A percentile compares a stretch with the other conserved stretches of the same genome.
phyloP scores from a whole-genome alignment of 2,113 vertebrate genomes.

The Blennius ocellaris region DNA sequence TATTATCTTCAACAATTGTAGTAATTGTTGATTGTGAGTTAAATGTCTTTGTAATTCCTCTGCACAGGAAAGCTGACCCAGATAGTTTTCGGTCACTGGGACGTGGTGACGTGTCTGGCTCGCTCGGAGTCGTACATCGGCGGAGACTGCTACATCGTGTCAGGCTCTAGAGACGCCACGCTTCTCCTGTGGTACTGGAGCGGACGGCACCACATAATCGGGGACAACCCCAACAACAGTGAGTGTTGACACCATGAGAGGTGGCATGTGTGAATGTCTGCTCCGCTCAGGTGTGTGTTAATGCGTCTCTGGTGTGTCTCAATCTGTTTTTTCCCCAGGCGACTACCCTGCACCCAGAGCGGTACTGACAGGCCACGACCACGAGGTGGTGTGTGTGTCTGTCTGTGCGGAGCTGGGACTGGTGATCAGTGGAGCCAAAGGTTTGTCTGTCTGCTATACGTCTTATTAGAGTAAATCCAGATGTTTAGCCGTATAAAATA shows the following conservation, averaged over 20 bases:
- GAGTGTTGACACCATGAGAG: conserved; percentile 68
- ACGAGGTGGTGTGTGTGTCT: conserved; percentile 95
- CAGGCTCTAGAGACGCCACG: conserved; percentile 95
- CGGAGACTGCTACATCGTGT: conserved; percentile 98
- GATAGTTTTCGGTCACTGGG: conserved; percentile 99
- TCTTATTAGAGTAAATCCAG: not conserved
- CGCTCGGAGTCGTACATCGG: conserved; percentile 98
- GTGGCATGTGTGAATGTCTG: not conserved
- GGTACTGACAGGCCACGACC: conserved; percentile 96
- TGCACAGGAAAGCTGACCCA: conserved; percentile 92
- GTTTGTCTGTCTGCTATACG: conserved; percentile 76
- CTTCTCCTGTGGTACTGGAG: conserved; percentile 99
- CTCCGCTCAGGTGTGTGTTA: not conserved
- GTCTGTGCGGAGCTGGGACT: conserved; percentile 97
- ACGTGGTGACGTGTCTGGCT: conserved; percentile 97
- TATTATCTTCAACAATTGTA: conserved; percentile 5
- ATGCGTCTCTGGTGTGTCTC: not conserved
- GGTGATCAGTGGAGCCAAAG: conserved; percentile 99
- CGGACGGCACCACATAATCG: conserved; percentile 97
- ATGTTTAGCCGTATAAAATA: not conserved
- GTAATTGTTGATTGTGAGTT: too few relatives aligned
- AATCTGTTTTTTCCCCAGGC: conserved; percentile 78
- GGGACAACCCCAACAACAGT: conserved; percentile 99
- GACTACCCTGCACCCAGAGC: conserved; percentile 97
- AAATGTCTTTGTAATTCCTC: not conserved